phyloP scores from a whole-genome alignment of 1,140 invertebrate genomes.

The Anagrus nilaparvatae region DNA sequence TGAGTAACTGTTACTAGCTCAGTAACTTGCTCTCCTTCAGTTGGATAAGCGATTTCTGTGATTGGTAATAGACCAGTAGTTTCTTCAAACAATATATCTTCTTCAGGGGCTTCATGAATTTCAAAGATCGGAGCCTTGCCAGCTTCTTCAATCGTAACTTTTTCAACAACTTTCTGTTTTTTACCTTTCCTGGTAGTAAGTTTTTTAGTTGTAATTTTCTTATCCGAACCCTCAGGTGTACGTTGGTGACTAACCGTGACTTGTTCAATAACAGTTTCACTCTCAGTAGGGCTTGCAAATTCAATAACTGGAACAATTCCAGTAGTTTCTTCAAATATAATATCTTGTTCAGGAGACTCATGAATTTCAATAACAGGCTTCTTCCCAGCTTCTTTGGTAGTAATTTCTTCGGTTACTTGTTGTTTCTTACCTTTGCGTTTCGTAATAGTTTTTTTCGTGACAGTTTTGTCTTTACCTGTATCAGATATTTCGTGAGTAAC shows the following conservation, averaged over 20 bases:
- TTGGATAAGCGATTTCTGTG: no score
- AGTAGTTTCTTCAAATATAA: conserved; percentile 14
- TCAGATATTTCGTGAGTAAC: conserved; percentile 11
- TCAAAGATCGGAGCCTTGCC: conserved; percentile 21
- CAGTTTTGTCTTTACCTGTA: conserved; percentile 13
- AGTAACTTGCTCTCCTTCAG: no score
- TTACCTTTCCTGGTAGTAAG: conserved; percentile 14
- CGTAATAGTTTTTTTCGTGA: conserved; percentile 25
- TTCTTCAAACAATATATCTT: conserved; percentile 13
- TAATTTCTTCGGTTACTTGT: conserved; percentile 41
- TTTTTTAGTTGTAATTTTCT: conserved; percentile 17
- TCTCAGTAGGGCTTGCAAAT: conserved; percentile 1
- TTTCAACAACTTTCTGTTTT: conserved; percentile 14
- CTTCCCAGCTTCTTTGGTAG: conserved; percentile 27
- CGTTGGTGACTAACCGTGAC: conserved; percentile 18
- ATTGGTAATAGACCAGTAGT: not conserved
- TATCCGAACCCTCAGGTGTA: conserved; percentile 17
- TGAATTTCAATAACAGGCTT: conserved; percentile 19
- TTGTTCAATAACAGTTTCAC: conserved; percentile 10
- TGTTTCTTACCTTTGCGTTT: conserved; percentile 24
- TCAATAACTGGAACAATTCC: not conserved
- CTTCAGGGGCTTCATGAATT: conserved; percentile 21
- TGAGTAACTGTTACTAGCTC: no score
- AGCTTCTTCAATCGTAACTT: conserved; percentile 21
- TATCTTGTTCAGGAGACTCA: conserved; percentile 17